phyloP scores from a whole-genome alignment of 1,140 invertebrate genomes.

The Coelopa frigida region DNA sequence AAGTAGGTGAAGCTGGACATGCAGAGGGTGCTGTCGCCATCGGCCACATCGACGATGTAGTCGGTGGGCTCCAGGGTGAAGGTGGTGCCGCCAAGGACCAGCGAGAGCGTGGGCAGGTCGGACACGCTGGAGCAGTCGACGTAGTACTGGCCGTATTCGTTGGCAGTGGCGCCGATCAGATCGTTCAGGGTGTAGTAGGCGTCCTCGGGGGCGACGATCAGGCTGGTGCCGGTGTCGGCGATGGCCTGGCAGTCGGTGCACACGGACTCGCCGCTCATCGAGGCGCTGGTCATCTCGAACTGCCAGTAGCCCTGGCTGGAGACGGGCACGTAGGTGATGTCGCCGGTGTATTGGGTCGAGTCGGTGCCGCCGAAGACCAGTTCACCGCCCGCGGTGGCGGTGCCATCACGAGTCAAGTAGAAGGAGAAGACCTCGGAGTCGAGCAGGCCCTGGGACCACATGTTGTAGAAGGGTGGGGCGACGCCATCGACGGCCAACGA shows the following conservation, averaged over 20 bases:
- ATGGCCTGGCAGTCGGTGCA: constrained; percentile 57
- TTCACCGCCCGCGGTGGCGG: constrained; percentile 25
- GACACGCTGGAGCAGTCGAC: constrained; percentile 8
- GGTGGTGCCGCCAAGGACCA: constrained; percentile 24
- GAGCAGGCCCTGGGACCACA: constrained; percentile 78
- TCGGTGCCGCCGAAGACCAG: constrained; percentile 39
- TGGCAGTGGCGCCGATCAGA: not conserved
- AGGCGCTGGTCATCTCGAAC: constrained; percentile 29
- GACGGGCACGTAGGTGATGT: constrained; percentile 36
- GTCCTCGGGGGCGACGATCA: constrained; percentile 58
- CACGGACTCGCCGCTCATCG: constrained; percentile 24
- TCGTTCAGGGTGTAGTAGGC: constrained; percentile 6
- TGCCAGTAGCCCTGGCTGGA: constrained; percentile 42
- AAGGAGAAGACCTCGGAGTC: constrained; percentile 85
- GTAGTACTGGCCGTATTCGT: not conserved
- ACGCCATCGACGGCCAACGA: constrained; percentile 85
- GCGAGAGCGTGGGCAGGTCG: constrained; percentile 17
- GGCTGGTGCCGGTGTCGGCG: constrained; percentile 69
- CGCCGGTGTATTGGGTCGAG: constrained; percentile 21
- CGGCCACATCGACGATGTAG: constrained; percentile 21
- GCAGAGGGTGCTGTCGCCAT: constrained; percentile 4
- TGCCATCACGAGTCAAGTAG: constrained; percentile 67
- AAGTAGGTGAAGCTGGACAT: constrained; percentile 18
- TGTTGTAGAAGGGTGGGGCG: constrained; percentile 86
- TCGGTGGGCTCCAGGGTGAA: constrained; percentile 18